A percentile compares a stretch with the other conserved stretches of the same genome.
phyloP scores from a whole-genome alignment of 2,113 vertebrate genomes.

The Ibidorhyncha struthersii region DNA sequence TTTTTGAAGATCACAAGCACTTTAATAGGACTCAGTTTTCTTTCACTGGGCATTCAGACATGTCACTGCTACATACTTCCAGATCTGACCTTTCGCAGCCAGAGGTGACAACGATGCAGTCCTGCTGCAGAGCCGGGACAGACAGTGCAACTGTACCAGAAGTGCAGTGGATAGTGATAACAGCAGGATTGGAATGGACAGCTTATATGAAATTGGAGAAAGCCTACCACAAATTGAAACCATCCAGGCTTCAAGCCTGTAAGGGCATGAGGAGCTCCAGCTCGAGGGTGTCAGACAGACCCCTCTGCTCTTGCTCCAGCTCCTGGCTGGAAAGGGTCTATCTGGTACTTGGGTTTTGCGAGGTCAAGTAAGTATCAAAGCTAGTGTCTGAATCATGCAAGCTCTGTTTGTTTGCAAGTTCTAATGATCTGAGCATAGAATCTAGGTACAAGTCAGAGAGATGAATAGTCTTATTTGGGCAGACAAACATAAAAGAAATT shows the following conservation, averaged over 20 bases:
- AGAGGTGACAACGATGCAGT: neutral
- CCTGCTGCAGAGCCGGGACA: neutral
- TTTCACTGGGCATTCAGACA: neutral
- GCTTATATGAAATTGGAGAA: neutral
- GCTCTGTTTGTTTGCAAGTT: neutral
- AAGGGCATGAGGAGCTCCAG: neutral
- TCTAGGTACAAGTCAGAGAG: neutral
- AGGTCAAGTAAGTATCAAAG: rapidly evolving
- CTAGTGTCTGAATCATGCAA: neutral
- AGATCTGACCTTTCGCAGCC: neutral
- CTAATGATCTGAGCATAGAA: neutral
- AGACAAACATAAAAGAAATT: neutral
- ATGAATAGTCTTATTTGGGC: neutral
- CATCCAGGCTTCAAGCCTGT: neutral
- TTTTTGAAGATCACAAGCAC: neutral
- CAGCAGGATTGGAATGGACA: neutral
- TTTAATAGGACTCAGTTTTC: neutral
- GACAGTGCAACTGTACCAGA: neutral
- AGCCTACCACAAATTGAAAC: neutral
- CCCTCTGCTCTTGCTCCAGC: neutral
- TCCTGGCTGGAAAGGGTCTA: neutral
- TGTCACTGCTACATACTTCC: neutral
- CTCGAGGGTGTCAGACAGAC: neutral
- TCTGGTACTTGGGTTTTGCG: neutral
- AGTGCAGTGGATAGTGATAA: neutral